A percentile compares a stretch with the other conserved stretches of the same genome.
Conservation (phyloP, 2,113 vertebrate species). For the Calypte anna region DNA sequence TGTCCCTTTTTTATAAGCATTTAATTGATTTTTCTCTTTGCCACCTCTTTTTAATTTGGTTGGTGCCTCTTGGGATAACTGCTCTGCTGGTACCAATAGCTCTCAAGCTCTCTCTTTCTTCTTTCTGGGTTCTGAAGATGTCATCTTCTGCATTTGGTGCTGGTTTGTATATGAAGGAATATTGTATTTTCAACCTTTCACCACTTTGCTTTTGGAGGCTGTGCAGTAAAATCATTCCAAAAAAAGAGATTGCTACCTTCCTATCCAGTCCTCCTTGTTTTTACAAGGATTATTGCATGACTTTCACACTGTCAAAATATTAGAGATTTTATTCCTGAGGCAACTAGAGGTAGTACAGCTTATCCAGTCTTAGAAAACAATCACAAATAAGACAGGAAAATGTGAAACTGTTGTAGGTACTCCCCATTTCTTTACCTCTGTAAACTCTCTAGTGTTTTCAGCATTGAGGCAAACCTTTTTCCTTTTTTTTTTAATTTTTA, state of each 20-base stretch:
- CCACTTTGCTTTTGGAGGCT: not conserved
- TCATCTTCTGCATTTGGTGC: not conserved
- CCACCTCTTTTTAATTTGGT: constrained; percentile 33
- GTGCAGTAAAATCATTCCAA: not conserved
- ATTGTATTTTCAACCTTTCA: not conserved
- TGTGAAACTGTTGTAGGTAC: not conserved
- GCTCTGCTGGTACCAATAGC: not conserved
- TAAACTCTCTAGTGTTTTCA: not conserved
- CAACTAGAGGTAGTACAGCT: not conserved
- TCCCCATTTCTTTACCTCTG: not conserved
- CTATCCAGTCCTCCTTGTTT: not conserved
- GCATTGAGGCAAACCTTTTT: not conserved
- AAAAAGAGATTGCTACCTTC: not conserved
- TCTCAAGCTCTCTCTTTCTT: not conserved
- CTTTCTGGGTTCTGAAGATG: not conserved
- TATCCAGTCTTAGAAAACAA: not conserved
- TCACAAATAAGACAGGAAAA: not conserved
- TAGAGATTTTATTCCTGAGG: not conserved
- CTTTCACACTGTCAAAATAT: not conserved
- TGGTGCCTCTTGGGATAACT: not conserved
- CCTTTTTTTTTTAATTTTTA: not conserved
- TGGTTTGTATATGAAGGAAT: not conserved
- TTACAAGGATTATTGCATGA: not conserved
- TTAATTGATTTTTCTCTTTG: constrained; percentile 2
- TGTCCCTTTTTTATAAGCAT: not conserved